Evolutionary conservation across 1,140 invertebrate genomes (phyloP).

Genomic region (Globodera ellingtonae): DNA sequence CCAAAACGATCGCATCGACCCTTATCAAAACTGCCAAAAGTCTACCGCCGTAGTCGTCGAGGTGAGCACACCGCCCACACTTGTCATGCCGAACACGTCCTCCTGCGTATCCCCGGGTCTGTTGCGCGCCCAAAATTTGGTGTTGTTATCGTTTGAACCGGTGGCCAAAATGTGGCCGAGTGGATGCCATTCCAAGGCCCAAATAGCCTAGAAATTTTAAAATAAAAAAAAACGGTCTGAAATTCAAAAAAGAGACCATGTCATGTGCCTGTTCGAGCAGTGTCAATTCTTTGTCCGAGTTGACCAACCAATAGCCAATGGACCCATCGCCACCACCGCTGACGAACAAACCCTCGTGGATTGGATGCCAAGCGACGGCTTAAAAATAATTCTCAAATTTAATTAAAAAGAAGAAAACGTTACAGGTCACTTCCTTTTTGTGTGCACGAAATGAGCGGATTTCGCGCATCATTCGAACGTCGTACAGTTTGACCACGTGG

Average conservation of each 20-base stretch:
- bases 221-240: not conserved
- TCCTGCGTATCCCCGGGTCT: conserved; percentile 95
- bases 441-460: conserved; percentile 95
- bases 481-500: conserved; percentile 95
- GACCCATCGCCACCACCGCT: conserved; percentile 96
- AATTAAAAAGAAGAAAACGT: conserved; percentile 35
- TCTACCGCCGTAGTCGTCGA: conserved; percentile 25
- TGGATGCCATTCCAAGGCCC: conserved; percentile 94
- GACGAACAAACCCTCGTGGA: conserved; percentile 91
- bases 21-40: not conserved
- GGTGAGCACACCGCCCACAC: conserved; percentile 41
- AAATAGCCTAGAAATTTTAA: conserved; percentile 7
- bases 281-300: conserved; percentile 78
- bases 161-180: conserved; percentile 96
- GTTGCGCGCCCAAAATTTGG: conserved; percentile 98
- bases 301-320: conserved; percentile 52
- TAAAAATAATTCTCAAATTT: conserved; percentile 12
- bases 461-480: conserved; percentile 83
- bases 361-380: conserved; percentile 91
- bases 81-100: conserved; percentile 74
- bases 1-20: not conserved
- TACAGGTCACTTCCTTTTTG: conserved; percentile 94
- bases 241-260: conserved; percentile 73
- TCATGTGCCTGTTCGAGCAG: conserved; percentile 97
- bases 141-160: conserved; percentile 66